Evolutionary conservation across 30 jellyfish, hydroid and myxozoan genomes (phyloP), one percentile per base, ranked within the genome.

Genomic region (Hydractinia echinata): DNA sequence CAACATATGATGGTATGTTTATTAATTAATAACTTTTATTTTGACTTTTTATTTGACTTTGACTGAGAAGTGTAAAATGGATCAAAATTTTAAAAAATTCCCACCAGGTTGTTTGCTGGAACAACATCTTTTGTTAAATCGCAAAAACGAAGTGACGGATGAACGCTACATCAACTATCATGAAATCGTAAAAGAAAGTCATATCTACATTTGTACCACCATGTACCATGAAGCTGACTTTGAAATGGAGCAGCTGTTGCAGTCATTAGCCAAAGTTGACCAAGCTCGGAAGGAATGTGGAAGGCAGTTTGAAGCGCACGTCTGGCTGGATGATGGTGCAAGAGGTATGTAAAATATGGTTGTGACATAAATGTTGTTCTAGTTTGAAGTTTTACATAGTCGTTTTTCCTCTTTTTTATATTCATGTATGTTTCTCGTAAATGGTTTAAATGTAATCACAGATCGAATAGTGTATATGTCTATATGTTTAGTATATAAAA

Each of bases 151-250:
- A 49, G 89, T 69, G 10, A 81, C 94, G 20, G 95, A 90, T 76
- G 97, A 90, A 48, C 73, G 68, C 51, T 76, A 14, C 66, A 70
- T 90, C 55, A 81, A 90, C 81, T 90, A 85, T 79, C 89, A 73
- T 50, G 69, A 78, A 55, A 85, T 86, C n/a, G 96, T 90, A 39
- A 85, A 82, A 53, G 74, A 86, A 56, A 86, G 95, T 18, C 61
- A 62, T 77, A 85, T 90, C 64, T 90, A 85, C n/a, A 90, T 90
- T 81, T 90, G 97, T 81, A 90, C 97, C 21, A 90, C 97, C 7
- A 90, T 90, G 97, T 91, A 91, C 85, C 97, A 91, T 72, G 97
- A 91, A 68, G 96, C 97, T 82, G 97, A 91, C 58, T 91, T 79
- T 72, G 97, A 91, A 79, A 91, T 91, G 97, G 96, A 91, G 72